These are phyloP conservation scores for Styela plicata DNA, from an alignment of 23 tunicate species.

Conservation along the genomic window DNA sequence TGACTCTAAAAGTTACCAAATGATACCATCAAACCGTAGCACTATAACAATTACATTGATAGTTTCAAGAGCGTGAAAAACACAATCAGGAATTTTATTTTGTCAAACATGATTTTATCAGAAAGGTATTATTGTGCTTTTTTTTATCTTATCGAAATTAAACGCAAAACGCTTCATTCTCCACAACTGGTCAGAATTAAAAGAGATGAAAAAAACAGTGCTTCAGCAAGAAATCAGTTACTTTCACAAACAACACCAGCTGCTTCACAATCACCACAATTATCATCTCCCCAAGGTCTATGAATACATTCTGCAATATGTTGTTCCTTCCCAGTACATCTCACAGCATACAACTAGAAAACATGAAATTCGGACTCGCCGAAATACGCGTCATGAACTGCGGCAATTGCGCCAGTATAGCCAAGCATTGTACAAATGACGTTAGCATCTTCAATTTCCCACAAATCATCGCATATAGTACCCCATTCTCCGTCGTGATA, in stretches of 20 bases:
- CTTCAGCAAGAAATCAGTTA: no score
- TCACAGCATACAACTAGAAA: slow-evolving; percentile 56
- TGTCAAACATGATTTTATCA: no score
- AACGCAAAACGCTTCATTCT: no score
- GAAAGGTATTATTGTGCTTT: no score
- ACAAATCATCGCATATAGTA: background rate
- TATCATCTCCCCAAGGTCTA: slow-evolving; percentile 50
- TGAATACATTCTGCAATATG: slow-evolving; percentile 32
- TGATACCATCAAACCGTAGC: no score
- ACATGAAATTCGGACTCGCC: background rate
- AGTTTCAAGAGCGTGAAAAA: no score
- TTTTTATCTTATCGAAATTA: no score
- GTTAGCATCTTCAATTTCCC: background rate
- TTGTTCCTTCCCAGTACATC: slow-evolving; percentile 52
- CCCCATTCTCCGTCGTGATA: background rate
- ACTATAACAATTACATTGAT: no score
- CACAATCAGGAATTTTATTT: no score
- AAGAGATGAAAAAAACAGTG: no score
- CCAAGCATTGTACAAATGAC: background rate
- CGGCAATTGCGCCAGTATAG: background rate
- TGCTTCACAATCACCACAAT: slow-evolving; percentile 73
- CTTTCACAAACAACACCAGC: slow-evolving; percentile 49
- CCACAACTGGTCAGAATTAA: no score
- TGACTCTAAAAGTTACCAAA: no score
- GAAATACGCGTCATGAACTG: background rate